These are phyloP conservation scores for Drosophila mimetica DNA, from an alignment of 2,888 invertebrate species.

Conservation along the genomic window DNA sequence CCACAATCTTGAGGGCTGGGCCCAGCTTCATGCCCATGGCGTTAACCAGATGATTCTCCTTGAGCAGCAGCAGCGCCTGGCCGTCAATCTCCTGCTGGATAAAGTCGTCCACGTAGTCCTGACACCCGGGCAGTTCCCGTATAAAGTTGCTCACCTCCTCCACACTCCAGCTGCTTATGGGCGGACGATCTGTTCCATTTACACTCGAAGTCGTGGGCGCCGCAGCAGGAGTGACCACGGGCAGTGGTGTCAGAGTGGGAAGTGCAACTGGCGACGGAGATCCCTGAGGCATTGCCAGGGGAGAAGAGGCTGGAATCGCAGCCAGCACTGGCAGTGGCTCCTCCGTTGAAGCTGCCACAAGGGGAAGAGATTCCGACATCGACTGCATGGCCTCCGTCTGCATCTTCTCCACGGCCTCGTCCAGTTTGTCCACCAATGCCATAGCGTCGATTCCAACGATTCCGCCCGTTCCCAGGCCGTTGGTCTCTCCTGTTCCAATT, in stretches of 20 bases:
- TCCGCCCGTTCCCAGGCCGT: constrained; percentile 40
- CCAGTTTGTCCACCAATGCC: constrained; percentile 66
- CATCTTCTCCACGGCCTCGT: constrained; percentile 75
- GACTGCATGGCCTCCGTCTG: constrained; percentile 57
- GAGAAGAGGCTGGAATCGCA: background rate
- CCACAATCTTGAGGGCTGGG: constrained; percentile 97
- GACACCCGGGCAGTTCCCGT: constrained; percentile 94
- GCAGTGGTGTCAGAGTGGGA: constrained; percentile 7
- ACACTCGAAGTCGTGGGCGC: background rate
- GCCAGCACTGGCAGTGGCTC: constrained; percentile 6
- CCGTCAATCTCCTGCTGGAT: constrained; percentile 98
- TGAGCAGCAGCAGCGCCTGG: constrained; percentile 94
- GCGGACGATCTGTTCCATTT: constrained; percentile 62
- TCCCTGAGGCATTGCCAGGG: background rate
- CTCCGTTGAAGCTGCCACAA: constrained; percentile 10
- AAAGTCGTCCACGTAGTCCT: constrained; percentile 97
- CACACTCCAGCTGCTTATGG: constrained; percentile 87
- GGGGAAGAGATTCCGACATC: background rate
- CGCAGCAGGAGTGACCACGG: background rate
- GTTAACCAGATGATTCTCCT: constrained; percentile 96
- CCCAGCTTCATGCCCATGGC: constrained; percentile 98
- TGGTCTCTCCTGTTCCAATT: constrained; percentile 7
- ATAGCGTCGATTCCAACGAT: constrained; percentile 57
- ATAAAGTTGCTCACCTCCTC: constrained; percentile 95
- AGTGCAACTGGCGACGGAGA: constrained; percentile 3